These are phyloP conservation scores for Drosophila stalkeri DNA, from an alignment of 2,888 invertebrate species.

Conservation along the genomic window DNA sequence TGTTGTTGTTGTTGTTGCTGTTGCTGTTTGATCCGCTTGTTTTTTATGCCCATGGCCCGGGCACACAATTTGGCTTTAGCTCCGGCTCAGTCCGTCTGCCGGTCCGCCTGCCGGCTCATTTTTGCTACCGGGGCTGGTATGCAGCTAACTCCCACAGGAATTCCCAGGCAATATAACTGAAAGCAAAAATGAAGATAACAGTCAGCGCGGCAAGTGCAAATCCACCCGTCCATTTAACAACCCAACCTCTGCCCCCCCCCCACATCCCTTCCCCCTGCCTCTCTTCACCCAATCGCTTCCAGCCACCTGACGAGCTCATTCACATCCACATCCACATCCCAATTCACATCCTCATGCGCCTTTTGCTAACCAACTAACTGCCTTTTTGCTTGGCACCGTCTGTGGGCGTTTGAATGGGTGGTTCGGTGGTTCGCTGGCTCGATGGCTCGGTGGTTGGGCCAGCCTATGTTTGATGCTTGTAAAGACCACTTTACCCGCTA, in stretches of 20 bases:
- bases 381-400: constrained; percentile 64
- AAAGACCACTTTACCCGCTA: constrained; percentile 84
- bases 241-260: constrained; percentile 39
- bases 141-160: constrained; percentile 77
- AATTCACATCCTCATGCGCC: constrained; percentile 39
- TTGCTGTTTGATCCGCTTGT: constrained; percentile 74
- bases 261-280: background rate
- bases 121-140: constrained; percentile 23
- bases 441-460: constrained; percentile 7
- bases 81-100: background rate
- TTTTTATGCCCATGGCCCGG: constrained; percentile 62
- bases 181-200: constrained; percentile 83
- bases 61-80: constrained; percentile 71
- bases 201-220: constrained; percentile 83
- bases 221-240: constrained; percentile 84
- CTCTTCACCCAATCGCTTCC: constrained; percentile 7
- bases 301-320: constrained; percentile 51
- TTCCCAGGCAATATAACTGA: constrained; percentile 83
- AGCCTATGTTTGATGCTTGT: constrained; percentile 79
- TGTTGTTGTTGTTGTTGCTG: constrained; percentile 31
- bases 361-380: constrained; percentile 76
- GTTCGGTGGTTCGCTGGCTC: constrained; percentile 1
- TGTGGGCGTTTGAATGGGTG: constrained; percentile 28
- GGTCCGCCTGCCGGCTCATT: constrained; percentile 1
- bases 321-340: constrained; percentile 23